Base-by-base conservation (phyloP, 2,888 invertebrate species). In the Lysandra coridon region DNA sequence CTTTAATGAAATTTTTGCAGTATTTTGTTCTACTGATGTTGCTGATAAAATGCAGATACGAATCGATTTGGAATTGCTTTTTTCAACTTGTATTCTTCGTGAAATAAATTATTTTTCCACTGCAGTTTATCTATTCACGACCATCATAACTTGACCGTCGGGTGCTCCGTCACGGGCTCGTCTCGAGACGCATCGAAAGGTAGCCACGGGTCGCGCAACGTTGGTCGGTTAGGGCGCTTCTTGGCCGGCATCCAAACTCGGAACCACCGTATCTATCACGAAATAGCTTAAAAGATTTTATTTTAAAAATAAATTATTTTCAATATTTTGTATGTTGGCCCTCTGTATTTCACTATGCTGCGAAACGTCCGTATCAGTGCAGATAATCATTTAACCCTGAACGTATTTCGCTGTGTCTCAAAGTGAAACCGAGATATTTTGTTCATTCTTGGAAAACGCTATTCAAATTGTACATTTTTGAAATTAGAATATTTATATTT, bases 201-300 rank as follows among this genome's bases (percentile, higher is more conserved):
- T 75, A 30, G 12, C 76, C 76, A 53, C 49, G 75, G 76, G 57
- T 86, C 88, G 85, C 80, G 74, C 80, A 83, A 82, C 57, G 37
- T 69, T 88, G 87, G 88, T 80, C 79, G 80, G 60, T 37, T 82
- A 82, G 82, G 83, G 85, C 83, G 84, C 84, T 84, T 89, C 87
- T 92, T 92, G 92, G 92, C 91, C 84, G 83, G 84, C 84, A 84
- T 91, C 92, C 92, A 92, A 91, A 90, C 88, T 89, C 5, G 53
- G 76, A 30, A 76, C 76, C 57, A 57, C 49, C 17, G 76, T 76
- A 76, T 53, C 76, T 76, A 57, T 76, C 57, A 57, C 33, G 76
- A 76, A 76, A 76, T 76, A 76, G 76, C 53, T 76, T 76, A 53
- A 76, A 76, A 76, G 30, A 76, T 53, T 76, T 53, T 75, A 75